Conservation (phyloP, 2,797 vertebrate genomes). For the Menidia menidia region DNA sequence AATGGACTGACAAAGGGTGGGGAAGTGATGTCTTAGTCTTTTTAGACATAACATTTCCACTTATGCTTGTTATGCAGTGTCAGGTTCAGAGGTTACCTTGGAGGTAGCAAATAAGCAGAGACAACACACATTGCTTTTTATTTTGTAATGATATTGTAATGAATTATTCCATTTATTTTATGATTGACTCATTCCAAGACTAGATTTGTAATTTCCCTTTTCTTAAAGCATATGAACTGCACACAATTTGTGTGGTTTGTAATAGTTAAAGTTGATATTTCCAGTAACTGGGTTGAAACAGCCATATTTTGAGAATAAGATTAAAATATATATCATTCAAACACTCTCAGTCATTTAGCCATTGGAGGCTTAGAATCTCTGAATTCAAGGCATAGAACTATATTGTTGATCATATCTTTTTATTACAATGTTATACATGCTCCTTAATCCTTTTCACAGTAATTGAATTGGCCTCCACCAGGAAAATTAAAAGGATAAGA, state of each 20-base stretch:
- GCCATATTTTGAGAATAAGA: neutral
- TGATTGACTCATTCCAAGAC: too few species aligned
- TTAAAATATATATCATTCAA: neutral
- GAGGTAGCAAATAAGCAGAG: conserved; percentile 33
- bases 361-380: neutral
- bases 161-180: too few species aligned
- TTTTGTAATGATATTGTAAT: too few species aligned
- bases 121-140: conserved; percentile 42
- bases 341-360: neutral
- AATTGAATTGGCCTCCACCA: neutral
- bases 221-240: conserved; percentile 1
- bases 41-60: conserved; percentile 47
- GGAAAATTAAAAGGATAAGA: conserved; percentile 7
- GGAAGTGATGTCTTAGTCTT: conserved; percentile 38
- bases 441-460: neutral
- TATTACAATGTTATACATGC: conserved; percentile 4
- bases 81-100: conserved; percentile 54
- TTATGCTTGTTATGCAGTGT: conserved; percentile 56
- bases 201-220: conserved; percentile 22
- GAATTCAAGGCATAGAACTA: conserved; percentile 12
- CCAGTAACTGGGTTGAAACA: neutral
- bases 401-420: conserved; percentile 3
- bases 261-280: neutral
- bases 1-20: conserved; percentile 10
- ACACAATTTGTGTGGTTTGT: conserved; percentile 2